Base-by-base conservation (phyloP, 2,113 vertebrate species). In the Corythaixoides concolor region DNA sequence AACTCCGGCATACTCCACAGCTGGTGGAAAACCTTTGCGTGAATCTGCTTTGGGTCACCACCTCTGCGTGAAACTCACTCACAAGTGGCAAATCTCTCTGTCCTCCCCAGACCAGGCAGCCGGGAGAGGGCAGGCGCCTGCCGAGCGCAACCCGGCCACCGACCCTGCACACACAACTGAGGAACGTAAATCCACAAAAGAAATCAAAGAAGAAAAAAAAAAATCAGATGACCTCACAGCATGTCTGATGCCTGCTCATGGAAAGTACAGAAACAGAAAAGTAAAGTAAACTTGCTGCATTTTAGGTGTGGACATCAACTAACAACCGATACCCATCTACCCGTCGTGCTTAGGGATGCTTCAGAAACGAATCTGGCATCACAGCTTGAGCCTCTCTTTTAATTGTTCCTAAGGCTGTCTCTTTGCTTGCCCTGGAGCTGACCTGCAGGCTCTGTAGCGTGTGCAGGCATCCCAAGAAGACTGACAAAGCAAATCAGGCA, bases 101-200 rank as follows among this genome's bases (percentile, higher is more conserved):
- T 23, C 6, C 41, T 83, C 49, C 27, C 64, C 84, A 49, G 33
- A 7, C 8, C 70, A 7, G 60, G 72, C 80, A 75, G 73, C 93
- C 91, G 66, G 95, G 78, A 97, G 93, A 91, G 95, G 93, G 82
- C 79, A 91, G 89, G 58, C 11, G 3, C 28, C 41, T 15, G 41
- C 41, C 14, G 12, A 43, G 2, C 43, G 58, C 19, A 56, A 37
- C 20, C 55, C 59, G 45, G 39, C 39, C 41, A 41, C 41, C 72
- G 95, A 47, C 52, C 60, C 24, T 52, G n/a, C 75, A 8, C n/a
- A 32, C 2, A 0, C 9, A 8, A 33, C 35, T 14, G 18, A 30
- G 66, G 79, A 82, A 35, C 4, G 1, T 17, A 69, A 59, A 91
- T 20, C 15, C 63, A 45, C 85, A 45, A 33, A 73, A 7, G 28